phyloP scores from a whole-genome alignment of 2,797 vertebrate genomes.

The Lacerta agilis region DNA sequence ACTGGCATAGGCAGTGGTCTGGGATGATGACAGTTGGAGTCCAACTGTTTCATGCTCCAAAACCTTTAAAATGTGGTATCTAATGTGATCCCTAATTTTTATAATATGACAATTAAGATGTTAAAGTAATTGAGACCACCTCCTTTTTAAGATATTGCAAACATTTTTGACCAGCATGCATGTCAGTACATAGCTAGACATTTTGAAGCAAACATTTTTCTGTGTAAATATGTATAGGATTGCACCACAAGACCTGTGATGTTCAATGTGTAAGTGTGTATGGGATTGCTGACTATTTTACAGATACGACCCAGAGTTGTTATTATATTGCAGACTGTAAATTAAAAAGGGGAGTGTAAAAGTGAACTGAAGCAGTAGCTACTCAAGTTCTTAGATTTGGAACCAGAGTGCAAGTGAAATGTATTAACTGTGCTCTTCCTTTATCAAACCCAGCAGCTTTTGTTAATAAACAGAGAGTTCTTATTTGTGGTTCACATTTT shows the following conservation, averaged over 20 bases:
- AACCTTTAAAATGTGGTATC: conserved; percentile 16
- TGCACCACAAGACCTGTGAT: no score
- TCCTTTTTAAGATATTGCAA: neutral
- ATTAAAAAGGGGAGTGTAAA: rapidly evolving
- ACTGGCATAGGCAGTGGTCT: no score
- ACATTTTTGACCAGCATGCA: neutral
- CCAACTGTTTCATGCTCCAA: neutral
- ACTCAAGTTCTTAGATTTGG: neutral
- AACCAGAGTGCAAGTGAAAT: neutral
- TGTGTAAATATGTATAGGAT: neutral
- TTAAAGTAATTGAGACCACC: neutral
- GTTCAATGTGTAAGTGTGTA: neutral
- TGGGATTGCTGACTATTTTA: neutral
- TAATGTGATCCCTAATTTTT: neutral
- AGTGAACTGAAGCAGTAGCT: neutral
- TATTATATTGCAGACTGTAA: neutral
- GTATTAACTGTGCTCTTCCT: neutral
- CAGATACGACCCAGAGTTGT: neutral
- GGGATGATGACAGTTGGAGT: no score
- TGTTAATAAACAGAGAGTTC: neutral
- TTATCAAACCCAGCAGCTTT: neutral
- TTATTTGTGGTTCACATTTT: conserved; percentile 66
- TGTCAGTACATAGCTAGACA: neutral
- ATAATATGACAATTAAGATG: conserved; percentile 1
- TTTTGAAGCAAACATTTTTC: neutral